Percentiles rank a stretch among this genome's conserved stretches.
These are phyloP conservation scores for Hyposoter dolosus DNA, from an alignment of 2,888 invertebrate genomes.

Conservation along the genomic window DNA sequence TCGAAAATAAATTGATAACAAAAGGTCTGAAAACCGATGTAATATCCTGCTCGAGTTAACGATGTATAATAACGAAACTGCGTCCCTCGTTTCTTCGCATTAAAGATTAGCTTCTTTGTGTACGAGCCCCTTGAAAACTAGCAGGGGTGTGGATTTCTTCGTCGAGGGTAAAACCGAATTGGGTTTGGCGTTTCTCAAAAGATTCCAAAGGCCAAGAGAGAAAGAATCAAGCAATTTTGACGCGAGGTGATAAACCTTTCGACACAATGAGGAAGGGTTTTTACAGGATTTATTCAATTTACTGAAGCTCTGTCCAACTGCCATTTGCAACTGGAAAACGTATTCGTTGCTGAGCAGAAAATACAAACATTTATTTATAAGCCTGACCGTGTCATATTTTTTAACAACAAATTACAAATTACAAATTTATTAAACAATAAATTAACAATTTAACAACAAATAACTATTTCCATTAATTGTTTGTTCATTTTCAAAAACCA, in stretches of 20 bases:
- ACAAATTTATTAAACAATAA: too few species aligned
- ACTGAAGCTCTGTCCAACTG: neutral
- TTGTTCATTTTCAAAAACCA: too few species aligned
- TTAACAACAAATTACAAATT: too few species aligned
- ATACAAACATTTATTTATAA: neutral
- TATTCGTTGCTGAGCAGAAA: neutral
- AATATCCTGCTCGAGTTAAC: neutral
- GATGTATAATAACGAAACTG: constrained; percentile 4
- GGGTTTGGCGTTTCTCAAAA: neutral
- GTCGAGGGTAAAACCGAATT: neutral
- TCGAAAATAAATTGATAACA: constrained; percentile 1
- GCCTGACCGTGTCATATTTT: too few species aligned
- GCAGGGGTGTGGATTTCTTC: constrained; percentile 3
- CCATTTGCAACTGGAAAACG: neutral
- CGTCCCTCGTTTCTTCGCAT: too few species aligned
- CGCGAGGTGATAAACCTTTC: neutral
- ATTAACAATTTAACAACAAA: too few species aligned
- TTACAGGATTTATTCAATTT: neutral
- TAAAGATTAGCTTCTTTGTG: constrained; percentile 2
- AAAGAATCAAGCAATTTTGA: neutral
- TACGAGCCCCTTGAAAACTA: constrained; percentile 3
- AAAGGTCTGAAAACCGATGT: neutral
- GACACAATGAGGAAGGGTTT: neutral
- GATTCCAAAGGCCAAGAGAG: neutral
- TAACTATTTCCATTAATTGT: neutral